Base-by-base conservation (phyloP, 2,113 vertebrate species). In the Columba livia region DNA sequence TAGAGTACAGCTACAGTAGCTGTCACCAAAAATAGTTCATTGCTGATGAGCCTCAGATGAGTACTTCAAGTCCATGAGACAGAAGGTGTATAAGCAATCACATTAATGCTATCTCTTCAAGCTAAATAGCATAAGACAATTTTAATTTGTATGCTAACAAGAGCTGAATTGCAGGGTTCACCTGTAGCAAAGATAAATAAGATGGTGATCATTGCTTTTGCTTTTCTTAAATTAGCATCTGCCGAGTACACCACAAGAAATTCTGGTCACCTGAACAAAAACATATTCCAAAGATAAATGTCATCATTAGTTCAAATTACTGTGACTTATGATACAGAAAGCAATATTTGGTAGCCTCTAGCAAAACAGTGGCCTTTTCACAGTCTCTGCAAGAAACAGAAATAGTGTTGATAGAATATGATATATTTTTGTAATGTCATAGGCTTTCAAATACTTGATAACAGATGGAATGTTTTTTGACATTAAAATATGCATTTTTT, bases 11-110 rank as follows among this genome's bases (percentile, higher is more conserved):
- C 94, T 96, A 92, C 85, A 85, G 91, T 90, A 94, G 50, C 88
- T 97, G 89, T 94, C 91, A 94, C 88, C 83, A 93, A 95, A 96
- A 82, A 96, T 90, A 96, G 79, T 53, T 96, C 58, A 42, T 51
- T 56, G 69, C 75, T 96, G 92, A 95, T 87, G 82, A 97, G 60
- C 62, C 36, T 95, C 77, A 88, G 83, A 92, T 95, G 89, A 94
- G 40, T 71, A 75, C 56, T 92, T 92, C 70, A 88, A 91, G 72
- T 61, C 69, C 56, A 32, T 34, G 64, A 95, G 88, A 89, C 71
- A 96, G 95, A 95, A 96, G 54, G 62, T 86, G 31, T 69, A 91
- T 64, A 77, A 79, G 87, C 83, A 96, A 93, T 89, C 80, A 93
- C 85, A 94, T 92, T 80, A 96, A 72, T 89, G 48, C 67, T 75